Percentiles rank a stretch among this genome's conserved stretches.
phyloP scores from a whole-genome alignment of 23 tunicate species.

The Styela plicata region DNA sequence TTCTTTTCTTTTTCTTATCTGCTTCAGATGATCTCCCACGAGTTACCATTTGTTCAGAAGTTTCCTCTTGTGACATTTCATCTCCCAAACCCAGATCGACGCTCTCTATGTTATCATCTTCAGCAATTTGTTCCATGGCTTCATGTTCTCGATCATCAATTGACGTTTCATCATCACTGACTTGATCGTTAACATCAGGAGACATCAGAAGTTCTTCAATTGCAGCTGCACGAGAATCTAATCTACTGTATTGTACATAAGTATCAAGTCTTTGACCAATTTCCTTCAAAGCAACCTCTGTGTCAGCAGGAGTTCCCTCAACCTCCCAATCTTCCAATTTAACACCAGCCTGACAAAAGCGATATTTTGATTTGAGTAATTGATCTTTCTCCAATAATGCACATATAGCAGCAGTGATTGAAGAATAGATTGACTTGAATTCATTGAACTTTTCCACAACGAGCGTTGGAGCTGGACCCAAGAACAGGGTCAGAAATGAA shows the following conservation, averaged over 20 bases:
- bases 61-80: neutral
- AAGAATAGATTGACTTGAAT: conserved; percentile 24
- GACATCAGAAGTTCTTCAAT: conserved; percentile 63
- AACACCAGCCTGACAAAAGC: conserved; percentile 15
- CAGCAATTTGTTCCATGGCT: neutral
- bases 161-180: conserved; percentile 9
- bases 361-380: conserved; percentile 17
- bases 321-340: conserved; percentile 13
- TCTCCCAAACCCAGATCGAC: neutral
- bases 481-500: neutral
- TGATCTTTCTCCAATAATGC: conserved; percentile 20
- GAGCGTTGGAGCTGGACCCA: conserved; percentile 28
- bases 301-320: conserved; percentile 12
- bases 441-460: conserved; percentile 28
- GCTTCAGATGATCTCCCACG: neutral
- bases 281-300: conserved; percentile 20
- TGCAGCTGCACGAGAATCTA: conserved; percentile 67
- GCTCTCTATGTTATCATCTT: neutral
- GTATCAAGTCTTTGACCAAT: conserved; percentile 37
- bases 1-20: conserved; percentile 22
- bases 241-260: conserved; percentile 49
- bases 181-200: conserved; percentile 14
- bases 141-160: conserved; percentile 5
- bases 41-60: neutral
- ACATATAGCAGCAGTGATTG: conserved; percentile 27